These are phyloP conservation scores for Halisarca cf. caerulea DNA, from an alignment of 37 sponge, comb jelly and placozoan species.

Conservation along the genomic window DNA sequence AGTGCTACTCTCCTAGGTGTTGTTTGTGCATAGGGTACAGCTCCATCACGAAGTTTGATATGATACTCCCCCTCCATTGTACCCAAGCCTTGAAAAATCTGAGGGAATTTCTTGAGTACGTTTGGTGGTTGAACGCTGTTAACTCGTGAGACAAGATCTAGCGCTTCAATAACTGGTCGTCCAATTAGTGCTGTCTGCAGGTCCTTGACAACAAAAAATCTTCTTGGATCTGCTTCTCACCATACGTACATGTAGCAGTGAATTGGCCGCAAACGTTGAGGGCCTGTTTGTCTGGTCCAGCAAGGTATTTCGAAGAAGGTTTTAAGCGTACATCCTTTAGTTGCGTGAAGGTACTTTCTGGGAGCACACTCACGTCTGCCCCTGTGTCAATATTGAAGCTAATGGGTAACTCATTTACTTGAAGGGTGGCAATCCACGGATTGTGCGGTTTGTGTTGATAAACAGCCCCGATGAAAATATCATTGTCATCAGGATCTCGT, in stretches of 20 bases:
- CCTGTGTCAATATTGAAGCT: not conserved
- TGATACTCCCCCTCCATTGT: not conserved
- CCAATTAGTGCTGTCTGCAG: constrained; percentile 5
- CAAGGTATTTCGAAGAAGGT: not conserved
- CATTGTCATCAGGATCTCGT: not conserved
- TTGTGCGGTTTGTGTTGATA: no score
- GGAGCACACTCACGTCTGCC: not conserved
- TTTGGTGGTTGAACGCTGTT: not conserved
- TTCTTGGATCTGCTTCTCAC: not conserved
- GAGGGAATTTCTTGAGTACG: not conserved
- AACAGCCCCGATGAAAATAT: not conserved
- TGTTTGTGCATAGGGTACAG: not conserved
- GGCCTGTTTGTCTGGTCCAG: not conserved
- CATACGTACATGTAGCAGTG: not conserved
- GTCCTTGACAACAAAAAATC: not conserved
- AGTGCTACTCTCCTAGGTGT: constrained; percentile 15
- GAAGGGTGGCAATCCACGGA: not conserved
- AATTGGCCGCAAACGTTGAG: constrained; percentile 5
- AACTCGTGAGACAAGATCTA: not conserved
- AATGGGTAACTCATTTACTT: not conserved
- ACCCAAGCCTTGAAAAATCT: not conserved
- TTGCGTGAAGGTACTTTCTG: not conserved
- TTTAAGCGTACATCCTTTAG: not conserved
- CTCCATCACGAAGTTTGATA: not conserved
- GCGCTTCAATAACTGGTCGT: not conserved